Conservation (phyloP, 2,888 invertebrate genomes). For the Lasioglossum leucozonium region DNA sequence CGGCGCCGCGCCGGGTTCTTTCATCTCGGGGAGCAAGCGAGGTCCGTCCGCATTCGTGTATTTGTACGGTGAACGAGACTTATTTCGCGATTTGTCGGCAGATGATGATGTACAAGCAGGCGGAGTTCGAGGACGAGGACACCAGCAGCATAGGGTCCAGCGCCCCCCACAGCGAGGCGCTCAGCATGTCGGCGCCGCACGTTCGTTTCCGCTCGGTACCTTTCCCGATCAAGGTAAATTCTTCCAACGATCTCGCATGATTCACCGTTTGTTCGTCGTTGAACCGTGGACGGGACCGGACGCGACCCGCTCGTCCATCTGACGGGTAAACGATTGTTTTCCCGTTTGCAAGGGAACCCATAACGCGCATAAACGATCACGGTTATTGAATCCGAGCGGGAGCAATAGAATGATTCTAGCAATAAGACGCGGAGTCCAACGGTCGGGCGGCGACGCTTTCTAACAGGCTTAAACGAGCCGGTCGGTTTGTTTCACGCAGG, state of each 20-base stretch:
- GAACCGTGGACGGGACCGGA: not conserved
- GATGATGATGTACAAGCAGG: slow-evolving; percentile 96
- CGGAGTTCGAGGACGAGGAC: slow-evolving; percentile 94
- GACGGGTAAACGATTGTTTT: not conserved
- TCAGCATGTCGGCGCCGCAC: slow-evolving; percentile 91
- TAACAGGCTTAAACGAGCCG: slow-evolving; percentile 28
- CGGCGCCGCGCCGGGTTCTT: not conserved
- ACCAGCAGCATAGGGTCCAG: slow-evolving; percentile 93
- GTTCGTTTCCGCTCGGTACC: slow-evolving; percentile 92
- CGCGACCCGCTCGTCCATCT: not conserved
- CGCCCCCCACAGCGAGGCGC: slow-evolving; percentile 91
- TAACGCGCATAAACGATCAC: not conserved
- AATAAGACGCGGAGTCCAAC: slow-evolving; percentile 13
- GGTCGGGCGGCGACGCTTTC: slow-evolving; percentile 20
- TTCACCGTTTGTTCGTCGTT: not conserved
- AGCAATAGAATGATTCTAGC: slow-evolving; percentile 19
- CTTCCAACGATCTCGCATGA: not conserved
- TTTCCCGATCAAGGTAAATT: slow-evolving; percentile 55
- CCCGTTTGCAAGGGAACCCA: not conserved
- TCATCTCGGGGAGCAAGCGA: not conserved
- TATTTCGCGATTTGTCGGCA: slow-evolving; percentile 75
- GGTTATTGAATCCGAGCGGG: slow-evolving; percentile 20
- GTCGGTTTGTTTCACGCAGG: slow-evolving; percentile 84
- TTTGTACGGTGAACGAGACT: not conserved
- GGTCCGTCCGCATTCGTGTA: not conserved